A percentile compares a stretch with the other conserved stretches of the same genome.
phyloP scores from a whole-genome alignment of 2,113 vertebrate species.

The Telmatochromis sp. region DNA sequence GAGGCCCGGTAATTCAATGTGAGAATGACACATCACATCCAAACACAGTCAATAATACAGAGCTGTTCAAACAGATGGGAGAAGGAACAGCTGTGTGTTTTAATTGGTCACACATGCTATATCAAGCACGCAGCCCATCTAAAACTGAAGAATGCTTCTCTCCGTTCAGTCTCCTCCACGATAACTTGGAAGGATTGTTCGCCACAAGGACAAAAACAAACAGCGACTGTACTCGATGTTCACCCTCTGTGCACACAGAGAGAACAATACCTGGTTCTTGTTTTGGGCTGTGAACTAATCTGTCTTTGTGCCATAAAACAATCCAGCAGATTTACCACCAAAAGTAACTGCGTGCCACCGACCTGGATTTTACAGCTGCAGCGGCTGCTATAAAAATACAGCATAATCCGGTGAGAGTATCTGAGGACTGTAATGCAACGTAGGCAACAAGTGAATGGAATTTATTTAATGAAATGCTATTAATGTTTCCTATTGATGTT shows the following conservation, averaged over 20 bases:
- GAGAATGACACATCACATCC: constrained; percentile 36
- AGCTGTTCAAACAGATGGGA: constrained; percentile 43
- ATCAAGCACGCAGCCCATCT: constrained; percentile 45
- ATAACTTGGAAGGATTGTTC: constrained; percentile 17
- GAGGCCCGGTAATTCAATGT: constrained; percentile 17
- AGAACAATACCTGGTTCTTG: constrained; percentile 16
- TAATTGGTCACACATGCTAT: constrained; percentile 65
- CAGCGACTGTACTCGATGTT: background rate
- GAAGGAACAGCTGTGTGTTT: constrained; percentile 50
- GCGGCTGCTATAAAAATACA: background rate
- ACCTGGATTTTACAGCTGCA: constrained; percentile 2
- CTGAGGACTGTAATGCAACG: background rate
- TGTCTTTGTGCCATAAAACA: constrained; percentile 22
- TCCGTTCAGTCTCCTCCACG: background rate
- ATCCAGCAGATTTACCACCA: constrained; percentile 20
- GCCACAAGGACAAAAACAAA: constrained; percentile 38
- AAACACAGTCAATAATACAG: constrained; percentile 29
- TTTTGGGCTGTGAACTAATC: background rate
- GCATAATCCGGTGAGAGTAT: background rate
- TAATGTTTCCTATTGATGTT: background rate
- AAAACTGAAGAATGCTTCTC: background rate
- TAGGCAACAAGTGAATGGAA: background rate
- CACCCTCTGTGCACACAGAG: background rate
- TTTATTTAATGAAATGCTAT: background rate
- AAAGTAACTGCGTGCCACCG: background rate